Evolutionary conservation across 2,113 vertebrate species (phyloP).

Genomic region (Macrotis lagotis): DNA sequence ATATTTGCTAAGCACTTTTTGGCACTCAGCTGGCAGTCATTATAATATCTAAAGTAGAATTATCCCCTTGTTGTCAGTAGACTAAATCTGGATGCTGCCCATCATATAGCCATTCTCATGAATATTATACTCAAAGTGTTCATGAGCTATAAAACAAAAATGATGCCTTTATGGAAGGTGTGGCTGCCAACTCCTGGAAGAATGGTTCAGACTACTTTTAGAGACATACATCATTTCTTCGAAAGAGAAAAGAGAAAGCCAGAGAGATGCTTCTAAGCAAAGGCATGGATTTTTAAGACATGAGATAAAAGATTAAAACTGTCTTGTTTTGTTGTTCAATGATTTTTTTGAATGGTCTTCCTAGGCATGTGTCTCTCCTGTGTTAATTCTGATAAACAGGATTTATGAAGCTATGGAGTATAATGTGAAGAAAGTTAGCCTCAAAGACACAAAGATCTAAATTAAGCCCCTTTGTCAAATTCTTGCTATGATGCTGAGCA

Average conservation of each 20-base stretch:
- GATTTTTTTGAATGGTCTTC: constrained; percentile 26
- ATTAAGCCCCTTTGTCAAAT: not conserved
- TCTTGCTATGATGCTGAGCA: not conserved
- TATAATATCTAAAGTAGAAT: constrained; percentile 4
- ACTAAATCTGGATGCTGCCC: constrained; percentile 40
- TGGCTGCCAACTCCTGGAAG: constrained; percentile 36
- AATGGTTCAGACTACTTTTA: constrained; percentile 18
- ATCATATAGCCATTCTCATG: constrained; percentile 41
- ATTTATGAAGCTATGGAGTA: not conserved
- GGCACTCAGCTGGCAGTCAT: constrained; percentile 36
- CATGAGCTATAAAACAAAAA: constrained; percentile 55
- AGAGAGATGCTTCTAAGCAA: not conserved
- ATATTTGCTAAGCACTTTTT: constrained; percentile 62
- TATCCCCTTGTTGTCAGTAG: constrained; percentile 41
- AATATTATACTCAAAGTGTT: constrained; percentile 39
- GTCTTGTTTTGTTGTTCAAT: constrained; percentile 43
- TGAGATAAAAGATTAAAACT: not conserved
- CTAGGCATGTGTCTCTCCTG: not conserved
- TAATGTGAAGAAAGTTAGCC: not conserved
- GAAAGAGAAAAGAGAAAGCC: constrained; percentile 24
- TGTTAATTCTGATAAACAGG: not conserved
- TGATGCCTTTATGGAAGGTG: constrained; percentile 44
- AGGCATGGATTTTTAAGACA: not conserved
- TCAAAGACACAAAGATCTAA: not conserved
- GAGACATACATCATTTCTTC: constrained; percentile 17